These are phyloP conservation scores for Calliscelio sp. DNA, from an alignment of 2,888 invertebrate species.

Conservation along the genomic window DNA sequence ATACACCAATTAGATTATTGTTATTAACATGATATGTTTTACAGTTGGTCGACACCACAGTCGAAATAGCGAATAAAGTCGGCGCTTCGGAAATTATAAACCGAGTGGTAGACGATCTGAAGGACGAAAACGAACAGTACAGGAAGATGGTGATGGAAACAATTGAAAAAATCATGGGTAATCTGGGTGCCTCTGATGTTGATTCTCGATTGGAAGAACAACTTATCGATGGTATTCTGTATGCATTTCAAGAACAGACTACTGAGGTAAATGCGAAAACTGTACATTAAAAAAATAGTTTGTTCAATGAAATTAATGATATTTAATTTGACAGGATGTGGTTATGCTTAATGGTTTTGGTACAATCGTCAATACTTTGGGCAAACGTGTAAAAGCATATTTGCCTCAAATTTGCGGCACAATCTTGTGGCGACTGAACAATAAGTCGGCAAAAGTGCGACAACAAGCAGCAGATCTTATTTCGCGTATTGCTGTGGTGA, in stretches of 20 bases:
- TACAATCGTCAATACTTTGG: conserved; percentile 98
- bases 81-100: conserved; percentile 99
- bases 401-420: conserved; percentile 99
- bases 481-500: conserved; percentile 98
- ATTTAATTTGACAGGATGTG: conserved; percentile 94
- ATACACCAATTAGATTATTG: too few relatives aligned
- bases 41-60: conserved; percentile 98
- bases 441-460: conserved; percentile 99
- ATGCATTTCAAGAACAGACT: conserved; percentile 99
- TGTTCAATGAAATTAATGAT: too few relatives aligned
- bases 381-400: conserved; percentile 99
- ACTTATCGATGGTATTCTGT: conserved; percentile 99
- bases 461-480: conserved; percentile 99
- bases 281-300: too few relatives aligned
- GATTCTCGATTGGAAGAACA: conserved; percentile 99
- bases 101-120: conserved; percentile 99
- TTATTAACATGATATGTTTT: conserved; percentile 3
- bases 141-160: conserved; percentile 99
- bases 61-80: conserved; percentile 99
- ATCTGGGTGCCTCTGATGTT: conserved; percentile 98
- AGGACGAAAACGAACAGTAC: conserved; percentile 99
- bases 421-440: conserved; percentile 99
- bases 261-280: conserved; percentile 92
- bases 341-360: conserved; percentile 99
- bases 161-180: conserved; percentile 99